phyloP scores from a whole-genome alignment of 2,888 invertebrate species.

The Anoplius nigerrimus region DNA sequence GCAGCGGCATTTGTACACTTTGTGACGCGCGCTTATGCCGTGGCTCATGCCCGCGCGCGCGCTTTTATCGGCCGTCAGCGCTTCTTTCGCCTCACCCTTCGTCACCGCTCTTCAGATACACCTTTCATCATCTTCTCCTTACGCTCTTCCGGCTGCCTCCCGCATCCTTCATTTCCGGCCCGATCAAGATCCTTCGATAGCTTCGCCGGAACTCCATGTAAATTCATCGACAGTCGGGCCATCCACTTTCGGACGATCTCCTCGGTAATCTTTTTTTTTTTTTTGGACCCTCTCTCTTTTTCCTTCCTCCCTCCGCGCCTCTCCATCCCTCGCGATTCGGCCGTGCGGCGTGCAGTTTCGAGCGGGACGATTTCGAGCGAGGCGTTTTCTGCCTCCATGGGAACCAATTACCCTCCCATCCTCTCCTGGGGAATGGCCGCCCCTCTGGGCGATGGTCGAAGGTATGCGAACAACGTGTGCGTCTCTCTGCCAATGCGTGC shows the following conservation, averaged over 20 bases:
- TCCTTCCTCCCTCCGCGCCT: background rate
- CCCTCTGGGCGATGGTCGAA: constrained; percentile 57
- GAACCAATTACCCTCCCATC: constrained; percentile 76
- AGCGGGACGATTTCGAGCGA: constrained; percentile 48
- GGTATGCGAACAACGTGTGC: constrained; percentile 30
- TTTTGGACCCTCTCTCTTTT: background rate
- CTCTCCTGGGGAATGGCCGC: constrained; percentile 52
- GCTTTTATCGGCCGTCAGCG: constrained; percentile 42
- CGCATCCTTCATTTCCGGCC: background rate
- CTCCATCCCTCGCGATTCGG: background rate
- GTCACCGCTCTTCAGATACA: background rate
- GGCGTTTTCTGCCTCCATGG: constrained; percentile 74
- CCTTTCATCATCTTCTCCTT: background rate
- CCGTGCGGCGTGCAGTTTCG: constrained; percentile 40
- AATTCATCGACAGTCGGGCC: background rate
- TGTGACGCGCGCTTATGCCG: constrained; percentile 1
- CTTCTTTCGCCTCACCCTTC: constrained; percentile 1
- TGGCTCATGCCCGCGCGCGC: background rate
- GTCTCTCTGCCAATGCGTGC: constrained; percentile 21
- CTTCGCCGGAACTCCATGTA: background rate
- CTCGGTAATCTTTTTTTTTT: background rate
- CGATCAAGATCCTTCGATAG: background rate
- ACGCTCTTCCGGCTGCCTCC: background rate
- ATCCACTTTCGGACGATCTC: background rate
- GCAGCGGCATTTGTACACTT: constrained; percentile 29